Conservation (phyloP, 2,888 invertebrate genomes). For the Nymphalis c-album region DNA sequence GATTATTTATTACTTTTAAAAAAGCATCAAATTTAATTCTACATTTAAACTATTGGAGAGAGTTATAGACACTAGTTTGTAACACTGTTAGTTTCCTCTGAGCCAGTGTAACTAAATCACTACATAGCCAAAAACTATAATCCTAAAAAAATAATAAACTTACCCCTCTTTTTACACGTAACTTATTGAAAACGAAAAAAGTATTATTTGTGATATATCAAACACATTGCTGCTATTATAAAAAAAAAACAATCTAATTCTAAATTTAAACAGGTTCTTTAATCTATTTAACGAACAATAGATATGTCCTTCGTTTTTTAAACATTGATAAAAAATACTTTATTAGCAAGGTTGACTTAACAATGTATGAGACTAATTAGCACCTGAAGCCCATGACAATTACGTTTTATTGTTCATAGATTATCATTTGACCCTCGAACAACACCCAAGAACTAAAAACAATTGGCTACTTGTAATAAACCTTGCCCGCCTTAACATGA, state of each 20-base stretch:
- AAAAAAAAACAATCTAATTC: neutral
- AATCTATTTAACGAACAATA: slow-evolving; percentile 16
- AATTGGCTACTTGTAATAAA: slow-evolving; percentile 35
- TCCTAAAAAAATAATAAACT: no score
- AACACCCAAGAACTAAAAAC: slow-evolving; percentile 35
- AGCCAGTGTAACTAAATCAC: no score
- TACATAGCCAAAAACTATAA: no score
- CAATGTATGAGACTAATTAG: slow-evolving; percentile 61
- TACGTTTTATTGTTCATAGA: slow-evolving; percentile 45
- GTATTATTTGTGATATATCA: neutral
- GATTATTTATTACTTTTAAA: no score
- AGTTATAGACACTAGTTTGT: no score
- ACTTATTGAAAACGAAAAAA: no score
- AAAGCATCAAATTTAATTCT: no score
- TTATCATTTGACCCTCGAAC: slow-evolving; percentile 38
- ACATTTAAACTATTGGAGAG: no score
- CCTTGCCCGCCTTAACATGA: slow-evolving; percentile 36
- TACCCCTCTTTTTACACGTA: no score
- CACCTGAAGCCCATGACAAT: slow-evolving; percentile 46
- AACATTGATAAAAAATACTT: slow-evolving; percentile 22
- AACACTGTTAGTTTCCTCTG: no score
- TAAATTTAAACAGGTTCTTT: neutral
- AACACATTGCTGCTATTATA: neutral
- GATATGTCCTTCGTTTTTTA: slow-evolving; percentile 19
- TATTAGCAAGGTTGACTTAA: slow-evolving; percentile 55